Evolutionary conservation across 92 coral and sea anemone species (phyloP).

Genomic region (Palythoa grandiflora): DNA sequence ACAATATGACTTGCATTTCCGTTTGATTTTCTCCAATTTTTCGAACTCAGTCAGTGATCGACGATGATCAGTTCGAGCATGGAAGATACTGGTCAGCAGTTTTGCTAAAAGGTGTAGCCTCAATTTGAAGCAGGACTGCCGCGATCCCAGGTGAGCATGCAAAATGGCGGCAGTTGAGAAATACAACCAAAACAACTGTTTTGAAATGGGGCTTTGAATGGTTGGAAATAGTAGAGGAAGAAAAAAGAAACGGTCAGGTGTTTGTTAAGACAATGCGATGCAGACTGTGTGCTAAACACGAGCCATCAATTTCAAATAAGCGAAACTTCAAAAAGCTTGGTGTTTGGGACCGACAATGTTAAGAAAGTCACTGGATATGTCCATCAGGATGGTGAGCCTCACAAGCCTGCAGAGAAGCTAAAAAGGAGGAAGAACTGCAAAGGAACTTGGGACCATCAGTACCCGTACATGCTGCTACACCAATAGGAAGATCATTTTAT

Average conservation of each 20-base stretch:
- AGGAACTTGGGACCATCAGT: slow-evolving; percentile 58
- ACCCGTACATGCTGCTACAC: slow-evolving; percentile 62
- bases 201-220: slow-evolving; percentile 58
- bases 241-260: slow-evolving; percentile 56
- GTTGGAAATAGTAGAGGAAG: slow-evolving; percentile 70
- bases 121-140: no score
- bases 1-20: no score
- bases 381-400: slow-evolving; percentile 58
- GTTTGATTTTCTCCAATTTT: no score
- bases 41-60: no score
- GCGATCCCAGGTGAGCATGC: no score
- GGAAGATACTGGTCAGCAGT: no score
- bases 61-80: no score
- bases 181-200: slow-evolving; percentile 60
- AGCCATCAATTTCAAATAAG: slow-evolving; percentile 53
- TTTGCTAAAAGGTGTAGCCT: no score
- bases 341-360: slow-evolving; percentile 52
- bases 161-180: slow-evolving; percentile 8
- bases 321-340: slow-evolving; percentile 67
- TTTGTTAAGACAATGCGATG: slow-evolving; percentile 45
- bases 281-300: slow-evolving; percentile 64
- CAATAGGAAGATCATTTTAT: slow-evolving; percentile 62
- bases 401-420: neutral
- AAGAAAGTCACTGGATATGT: slow-evolving; percentile 57
- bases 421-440: slow-evolving; percentile 55